Evolutionary conservation across 1,140 invertebrate genomes (phyloP).

Genomic region (Dendrolimus punctatus): DNA sequence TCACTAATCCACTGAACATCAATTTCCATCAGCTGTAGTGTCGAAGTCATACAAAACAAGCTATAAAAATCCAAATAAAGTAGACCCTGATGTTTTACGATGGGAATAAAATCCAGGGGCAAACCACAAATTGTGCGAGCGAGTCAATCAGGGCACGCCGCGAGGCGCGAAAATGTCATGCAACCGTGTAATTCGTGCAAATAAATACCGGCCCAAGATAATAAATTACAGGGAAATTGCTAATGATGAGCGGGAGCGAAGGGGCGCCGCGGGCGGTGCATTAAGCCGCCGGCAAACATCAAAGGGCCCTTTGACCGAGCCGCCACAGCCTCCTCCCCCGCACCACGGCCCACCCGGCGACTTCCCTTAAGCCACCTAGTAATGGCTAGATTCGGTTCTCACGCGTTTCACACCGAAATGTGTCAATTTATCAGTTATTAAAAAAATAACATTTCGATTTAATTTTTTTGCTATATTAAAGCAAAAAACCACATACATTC

Average conservation of each 20-base stretch:
- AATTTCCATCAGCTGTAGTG: no score
- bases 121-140: slow-evolving; percentile 1
- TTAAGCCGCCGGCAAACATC: slow-evolving; percentile 70
- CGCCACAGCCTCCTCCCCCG: slow-evolving; percentile 56
- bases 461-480: no score
- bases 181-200: slow-evolving; percentile 58
- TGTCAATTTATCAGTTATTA: no score
- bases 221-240: slow-evolving; percentile 70
- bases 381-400: slow-evolving; percentile 2
- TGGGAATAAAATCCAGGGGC: no score
- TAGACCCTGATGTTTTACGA: not conserved
- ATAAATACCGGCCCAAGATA: slow-evolving; percentile 68
- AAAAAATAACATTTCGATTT: no score
- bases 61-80: not conserved
- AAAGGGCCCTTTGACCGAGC: slow-evolving; percentile 69
- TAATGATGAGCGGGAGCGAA: slow-evolving; percentile 62
- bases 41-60: no score
- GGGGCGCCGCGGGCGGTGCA: slow-evolving; percentile 61
- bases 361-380: slow-evolving; percentile 29
- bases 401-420: no score
- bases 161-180: slow-evolving; percentile 39
- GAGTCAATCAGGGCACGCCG: slow-evolving; percentile 5
- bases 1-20: no score
- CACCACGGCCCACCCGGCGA: slow-evolving; percentile 8
- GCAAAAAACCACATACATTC: no score